Evolutionary conservation across 2,888 invertebrate genomes (phyloP).

Genomic region (Eristalis tenax): DNA sequence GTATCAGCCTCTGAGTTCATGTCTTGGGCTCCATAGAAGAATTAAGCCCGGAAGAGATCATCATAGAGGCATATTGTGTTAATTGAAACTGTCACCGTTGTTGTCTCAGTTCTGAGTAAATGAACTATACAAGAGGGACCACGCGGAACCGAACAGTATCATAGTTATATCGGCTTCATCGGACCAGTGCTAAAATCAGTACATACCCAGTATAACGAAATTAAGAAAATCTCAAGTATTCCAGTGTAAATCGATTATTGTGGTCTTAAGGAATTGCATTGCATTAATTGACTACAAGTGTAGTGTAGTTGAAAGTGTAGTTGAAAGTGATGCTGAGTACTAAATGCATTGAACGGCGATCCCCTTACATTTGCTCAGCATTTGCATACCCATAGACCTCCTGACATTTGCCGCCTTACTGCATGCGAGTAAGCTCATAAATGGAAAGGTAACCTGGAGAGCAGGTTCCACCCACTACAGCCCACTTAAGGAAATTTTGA

Average conservation of each 20-base stretch:
- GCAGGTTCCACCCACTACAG: constrained; percentile 17
- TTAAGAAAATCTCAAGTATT: no score
- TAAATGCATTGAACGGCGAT: not conserved
- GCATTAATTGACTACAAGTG: no score
- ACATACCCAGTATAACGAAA: not conserved
- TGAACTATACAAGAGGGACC: not conserved
- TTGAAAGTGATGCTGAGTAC: no score
- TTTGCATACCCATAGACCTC: not conserved
- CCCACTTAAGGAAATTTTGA: constrained; percentile 27
- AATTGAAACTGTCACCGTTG: not conserved
- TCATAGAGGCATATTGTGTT: not conserved
- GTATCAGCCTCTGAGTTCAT: not conserved
- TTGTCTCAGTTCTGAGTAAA: not conserved
- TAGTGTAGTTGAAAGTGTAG: no score
- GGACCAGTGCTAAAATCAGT: not conserved
- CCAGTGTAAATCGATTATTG: no score
- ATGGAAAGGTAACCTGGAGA: not conserved
- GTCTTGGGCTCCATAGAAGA: not conserved
- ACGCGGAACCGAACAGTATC: no score
- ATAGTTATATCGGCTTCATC: not conserved
- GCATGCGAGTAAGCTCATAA: not conserved
- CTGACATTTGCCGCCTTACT: not conserved
- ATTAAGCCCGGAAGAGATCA: not conserved
- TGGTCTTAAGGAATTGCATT: no score
- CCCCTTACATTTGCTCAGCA: not conserved